Conservation (phyloP, 2,113 vertebrate species). For the Pangasianodon gigas region DNA sequence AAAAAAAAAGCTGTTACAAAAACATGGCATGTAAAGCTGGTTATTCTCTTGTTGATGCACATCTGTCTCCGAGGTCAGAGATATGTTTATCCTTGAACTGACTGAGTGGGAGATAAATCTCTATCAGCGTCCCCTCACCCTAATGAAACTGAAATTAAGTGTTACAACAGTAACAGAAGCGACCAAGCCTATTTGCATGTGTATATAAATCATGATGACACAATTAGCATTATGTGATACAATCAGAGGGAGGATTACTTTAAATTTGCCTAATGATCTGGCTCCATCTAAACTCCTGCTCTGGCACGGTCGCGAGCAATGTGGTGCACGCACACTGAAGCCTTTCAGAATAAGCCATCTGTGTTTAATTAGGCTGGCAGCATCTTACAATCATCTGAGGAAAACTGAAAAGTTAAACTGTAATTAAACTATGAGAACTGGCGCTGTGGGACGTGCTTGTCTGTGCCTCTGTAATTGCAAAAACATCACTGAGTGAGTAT, state of each 20-base stretch:
- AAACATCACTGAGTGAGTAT: conserved; percentile 71
- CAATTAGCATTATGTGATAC: conserved; percentile 68
- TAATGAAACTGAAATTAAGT: conserved; percentile 57
- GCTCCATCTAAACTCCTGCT: conserved; percentile 66
- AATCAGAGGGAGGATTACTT: conserved; percentile 66
- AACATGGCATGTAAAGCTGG: conserved; percentile 33
- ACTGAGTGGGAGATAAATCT: conserved; percentile 44
- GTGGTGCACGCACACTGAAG: conserved; percentile 53
- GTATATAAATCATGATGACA: conserved; percentile 68
- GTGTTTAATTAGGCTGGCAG: conserved; percentile 77
- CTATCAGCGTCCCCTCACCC: conserved; percentile 54
- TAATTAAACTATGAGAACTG: conserved; percentile 74
- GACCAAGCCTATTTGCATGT: conserved; percentile 51
- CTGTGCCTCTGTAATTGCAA: conserved; percentile 67
- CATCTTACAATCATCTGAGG: conserved; percentile 75
- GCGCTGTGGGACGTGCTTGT: conserved; percentile 65
- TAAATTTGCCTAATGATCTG: conserved; percentile 63
- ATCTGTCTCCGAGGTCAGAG: conserved; percentile 35
- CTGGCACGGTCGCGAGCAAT: conserved; percentile 63
- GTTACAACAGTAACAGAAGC: conserved; percentile 58
- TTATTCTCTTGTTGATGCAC: conserved; percentile 29
- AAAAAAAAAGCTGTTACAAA: not conserved
- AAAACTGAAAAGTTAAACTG: conserved; percentile 74
- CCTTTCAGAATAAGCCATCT: conserved; percentile 68
- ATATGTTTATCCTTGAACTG: conserved; percentile 44